phyloP scores from a whole-genome alignment of 2,113 vertebrate genomes.

The Promerops cafer region DNA sequence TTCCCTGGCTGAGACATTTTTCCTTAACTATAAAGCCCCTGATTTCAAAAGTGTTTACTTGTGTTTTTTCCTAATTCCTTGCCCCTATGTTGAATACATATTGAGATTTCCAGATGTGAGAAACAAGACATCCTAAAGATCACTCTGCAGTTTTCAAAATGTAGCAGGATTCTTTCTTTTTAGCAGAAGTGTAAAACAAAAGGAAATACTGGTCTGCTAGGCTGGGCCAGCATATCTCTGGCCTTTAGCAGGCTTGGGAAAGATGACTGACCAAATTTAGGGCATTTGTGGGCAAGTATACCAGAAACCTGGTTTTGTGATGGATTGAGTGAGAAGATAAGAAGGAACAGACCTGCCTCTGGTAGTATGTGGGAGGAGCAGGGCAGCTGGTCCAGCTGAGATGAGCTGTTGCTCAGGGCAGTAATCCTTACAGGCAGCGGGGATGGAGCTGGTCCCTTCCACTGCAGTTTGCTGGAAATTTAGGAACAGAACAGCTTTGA shows the following conservation, averaged over 20 bases:
- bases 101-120: neutral
- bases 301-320: neutral
- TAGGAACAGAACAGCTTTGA: neutral
- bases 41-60: neutral
- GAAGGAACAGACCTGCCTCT: neutral
- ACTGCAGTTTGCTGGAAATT: neutral
- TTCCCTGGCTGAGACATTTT: neutral
- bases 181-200: neutral
- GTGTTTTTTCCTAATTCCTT: neutral
- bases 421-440: rapidly evolving
- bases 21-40: neutral
- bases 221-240: neutral
- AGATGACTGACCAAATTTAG: neutral
- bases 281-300: neutral
- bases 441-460: neutral
- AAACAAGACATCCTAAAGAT: neutral
- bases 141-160: neutral
- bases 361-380: neutral
- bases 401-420: neutral
- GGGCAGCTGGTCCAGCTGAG: neutral
- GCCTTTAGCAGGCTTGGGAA: neutral
- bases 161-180: neutral
- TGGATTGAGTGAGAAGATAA: neutral
- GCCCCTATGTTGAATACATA: neutral
- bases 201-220: neutral